A percentile compares a stretch with the other conserved stretches of the same genome.
phyloP scores from a whole-genome alignment of 2,888 invertebrate species.

The Apotomis turbidana region DNA sequence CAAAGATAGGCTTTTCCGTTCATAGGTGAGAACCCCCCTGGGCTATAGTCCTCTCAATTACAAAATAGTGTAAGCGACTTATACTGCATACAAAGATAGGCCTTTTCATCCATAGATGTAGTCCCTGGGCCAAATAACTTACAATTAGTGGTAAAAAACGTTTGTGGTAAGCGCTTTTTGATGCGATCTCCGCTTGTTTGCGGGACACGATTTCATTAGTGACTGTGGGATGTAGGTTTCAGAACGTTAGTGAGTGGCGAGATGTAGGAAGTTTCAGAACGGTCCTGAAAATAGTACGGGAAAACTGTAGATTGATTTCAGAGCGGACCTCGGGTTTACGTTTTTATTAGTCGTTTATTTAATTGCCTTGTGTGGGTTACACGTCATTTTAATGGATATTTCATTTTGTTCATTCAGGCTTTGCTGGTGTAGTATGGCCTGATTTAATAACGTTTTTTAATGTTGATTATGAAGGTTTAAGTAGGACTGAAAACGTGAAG shows the following conservation, averaged over 20 bases:
- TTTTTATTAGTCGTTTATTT: too few species aligned
- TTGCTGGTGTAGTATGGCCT: too few species aligned
- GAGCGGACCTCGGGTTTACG: neutral
- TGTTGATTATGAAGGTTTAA: too few species aligned
- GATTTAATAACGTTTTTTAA: too few species aligned
- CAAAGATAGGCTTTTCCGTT: neutral
- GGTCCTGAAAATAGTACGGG: conserved; percentile 5
- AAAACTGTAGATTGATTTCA: neutral
- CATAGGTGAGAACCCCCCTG: neutral
- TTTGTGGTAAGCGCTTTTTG: conserved; percentile 71
- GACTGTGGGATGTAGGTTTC: conserved; percentile 54
- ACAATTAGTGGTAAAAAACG: conserved; percentile 71
- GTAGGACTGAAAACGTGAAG: too few species aligned
- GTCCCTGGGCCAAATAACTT: conserved; percentile 62
- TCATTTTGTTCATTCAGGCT: too few species aligned
- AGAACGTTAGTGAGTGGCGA: conserved; percentile 6
- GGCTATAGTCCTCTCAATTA: neutral
- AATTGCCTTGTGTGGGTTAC: too few species aligned
- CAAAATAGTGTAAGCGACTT: conserved; percentile 4
- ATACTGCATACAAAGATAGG: neutral
- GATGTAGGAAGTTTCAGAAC: conserved; percentile 15
- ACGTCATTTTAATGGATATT: too few species aligned
- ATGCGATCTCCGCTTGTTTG: conserved; percentile 69
- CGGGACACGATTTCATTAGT: conserved; percentile 73
- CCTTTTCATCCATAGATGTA: neutral